Conservation (phyloP, 2,113 vertebrate species). For the Thermophis baileyi region DNA sequence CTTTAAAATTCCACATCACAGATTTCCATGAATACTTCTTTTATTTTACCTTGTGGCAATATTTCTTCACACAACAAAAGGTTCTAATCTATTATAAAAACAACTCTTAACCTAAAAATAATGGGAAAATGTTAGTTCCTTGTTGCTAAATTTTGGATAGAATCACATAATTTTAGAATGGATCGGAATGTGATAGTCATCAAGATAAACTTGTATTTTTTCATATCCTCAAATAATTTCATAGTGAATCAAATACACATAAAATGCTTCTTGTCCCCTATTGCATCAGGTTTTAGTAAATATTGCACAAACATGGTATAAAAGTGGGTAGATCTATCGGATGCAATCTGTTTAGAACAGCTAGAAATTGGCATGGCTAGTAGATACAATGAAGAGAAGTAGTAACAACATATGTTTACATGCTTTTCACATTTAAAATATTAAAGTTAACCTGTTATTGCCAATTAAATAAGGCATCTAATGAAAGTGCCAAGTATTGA, state of each 20-base stretch:
- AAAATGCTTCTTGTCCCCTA: background rate
- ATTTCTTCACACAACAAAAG: background rate
- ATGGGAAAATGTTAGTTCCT: background rate
- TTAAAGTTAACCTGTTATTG: slow-evolving; percentile 31
- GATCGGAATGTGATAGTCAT: background rate
- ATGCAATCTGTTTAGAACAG: background rate
- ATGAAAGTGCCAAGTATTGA: background rate
- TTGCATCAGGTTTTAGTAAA: background rate
- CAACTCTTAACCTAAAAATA: background rate
- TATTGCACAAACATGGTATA: background rate
- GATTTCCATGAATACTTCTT: background rate
- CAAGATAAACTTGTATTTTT: background rate
- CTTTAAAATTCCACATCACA: background rate
- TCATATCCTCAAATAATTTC: background rate
- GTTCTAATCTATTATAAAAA: background rate
- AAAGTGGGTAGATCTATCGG: background rate
- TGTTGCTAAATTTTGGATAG: background rate
- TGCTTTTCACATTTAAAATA: background rate
- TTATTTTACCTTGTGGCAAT: background rate
- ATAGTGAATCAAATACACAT: background rate
- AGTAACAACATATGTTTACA: background rate
- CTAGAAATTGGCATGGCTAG: background rate
- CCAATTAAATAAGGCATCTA: background rate
- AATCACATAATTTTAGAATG: background rate
- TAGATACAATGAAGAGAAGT: background rate